Base-by-base conservation (phyloP, 1,140 invertebrate genomes). In the Leguminivora glycinivorella region DNA sequence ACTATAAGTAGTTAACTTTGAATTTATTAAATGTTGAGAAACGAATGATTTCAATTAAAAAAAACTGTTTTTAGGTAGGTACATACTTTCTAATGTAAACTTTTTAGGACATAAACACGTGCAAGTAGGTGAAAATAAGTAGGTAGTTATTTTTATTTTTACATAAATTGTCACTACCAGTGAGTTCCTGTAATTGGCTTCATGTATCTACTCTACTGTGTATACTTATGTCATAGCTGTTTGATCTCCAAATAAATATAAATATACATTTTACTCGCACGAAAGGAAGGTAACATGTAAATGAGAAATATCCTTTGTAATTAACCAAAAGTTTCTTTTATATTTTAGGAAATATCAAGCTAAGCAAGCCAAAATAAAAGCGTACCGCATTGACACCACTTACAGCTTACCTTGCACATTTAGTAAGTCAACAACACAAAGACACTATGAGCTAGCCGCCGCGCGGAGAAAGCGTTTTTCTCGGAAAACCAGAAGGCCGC, bases 391-490 rank as follows among this genome's bases (percentile, higher is more conserved):
- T 60, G 7, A 60, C 10, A 38, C 34, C 34, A 22, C 14, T 52
- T 6, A 52, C 17, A 63, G 9, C 26, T 63, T 34, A n/a, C 24
- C 56, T 26, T n/a, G 26, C 25, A 63, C 25, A 17, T 63, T 63
- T 29, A 31, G 58, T 63, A n/a, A 31, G 58, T 29, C 58, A 63
- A 63, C 58, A 63, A 31, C 26, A 63, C 26, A 68, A 71, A 71
- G 60, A 69, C 31, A 72, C 77, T 76, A 76, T 74, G 74, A 78
- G 67, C 70, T 63, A 72, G 70, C 74, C 70, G 71, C 71, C 56
- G 68, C 34, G 40, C 47, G 72, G 77, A 79, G 77, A 79, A 77
- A 79, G 75, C 77, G 68, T 73, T 75, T 67, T 77, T 79, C 73
- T 72, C 52, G 22, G 73, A 72, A 75, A 74, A 75, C 58, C 72